Evolutionary conservation across 2,888 invertebrate genomes (phyloP).

Genomic region (Argynnis bischoffii): DNA sequence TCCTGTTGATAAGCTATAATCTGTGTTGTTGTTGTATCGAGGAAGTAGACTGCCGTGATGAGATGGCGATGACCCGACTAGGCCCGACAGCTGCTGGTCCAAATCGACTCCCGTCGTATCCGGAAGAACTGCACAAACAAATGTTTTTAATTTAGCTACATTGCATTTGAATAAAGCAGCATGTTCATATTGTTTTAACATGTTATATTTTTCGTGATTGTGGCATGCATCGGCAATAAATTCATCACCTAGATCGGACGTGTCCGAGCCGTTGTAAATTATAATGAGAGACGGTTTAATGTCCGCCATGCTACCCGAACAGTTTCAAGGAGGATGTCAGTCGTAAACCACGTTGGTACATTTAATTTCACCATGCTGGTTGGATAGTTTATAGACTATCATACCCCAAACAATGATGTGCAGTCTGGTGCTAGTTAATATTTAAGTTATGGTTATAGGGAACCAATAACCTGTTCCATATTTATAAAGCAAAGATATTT

Average conservation of each 20-base stretch:
- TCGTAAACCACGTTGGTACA: slow-evolving; percentile 74
- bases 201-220: slow-evolving; percentile 63
- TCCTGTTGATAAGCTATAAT: slow-evolving; percentile 85
- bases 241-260: slow-evolving; percentile 68
- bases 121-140: slow-evolving; percentile 84
- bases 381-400: slow-evolving; percentile 60
- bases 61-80: slow-evolving; percentile 82
- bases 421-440: slow-evolving; percentile 42
- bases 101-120: slow-evolving; percentile 89
- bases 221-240: slow-evolving; percentile 71
- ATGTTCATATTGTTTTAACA: slow-evolving; percentile 57
- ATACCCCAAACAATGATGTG: slow-evolving; percentile 50
- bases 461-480: neutral
- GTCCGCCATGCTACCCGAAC: slow-evolving; percentile 48
- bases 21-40: slow-evolving; percentile 85
- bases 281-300: slow-evolving; percentile 76
- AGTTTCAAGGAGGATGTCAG: slow-evolving; percentile 70
- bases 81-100: slow-evolving; percentile 87
- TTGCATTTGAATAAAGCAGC: slow-evolving; percentile 27
- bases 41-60: slow-evolving; percentile 85
- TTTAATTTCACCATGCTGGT: slow-evolving; percentile 76
- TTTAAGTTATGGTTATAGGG: neutral
- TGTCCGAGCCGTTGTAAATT: slow-evolving; percentile 72
- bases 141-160: slow-evolving; percentile 31
- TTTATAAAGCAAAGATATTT: neutral